Evolutionary conservation across 2,888 invertebrate species (phyloP).

Genomic region (Eupithecia dodoneata): DNA sequence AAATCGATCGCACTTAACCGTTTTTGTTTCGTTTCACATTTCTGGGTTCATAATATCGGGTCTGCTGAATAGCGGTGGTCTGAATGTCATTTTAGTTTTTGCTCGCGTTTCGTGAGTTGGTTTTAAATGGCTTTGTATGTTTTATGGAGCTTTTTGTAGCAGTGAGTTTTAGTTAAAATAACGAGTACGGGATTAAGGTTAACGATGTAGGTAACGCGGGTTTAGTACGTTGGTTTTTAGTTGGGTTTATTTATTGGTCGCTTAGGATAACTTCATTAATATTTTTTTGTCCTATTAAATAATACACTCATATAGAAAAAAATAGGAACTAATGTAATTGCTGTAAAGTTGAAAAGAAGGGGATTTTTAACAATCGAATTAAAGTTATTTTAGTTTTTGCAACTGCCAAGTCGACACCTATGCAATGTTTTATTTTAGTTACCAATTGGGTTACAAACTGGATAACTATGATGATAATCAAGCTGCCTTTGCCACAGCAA

Average conservation of each 20-base stretch:
- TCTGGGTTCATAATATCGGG: slow-evolving; percentile 5
- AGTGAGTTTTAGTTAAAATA: slow-evolving; percentile 22
- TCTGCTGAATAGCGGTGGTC: slow-evolving; percentile 38
- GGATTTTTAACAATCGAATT: no score
- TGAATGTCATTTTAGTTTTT: slow-evolving; percentile 39
- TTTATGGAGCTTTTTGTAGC: slow-evolving; percentile 27
- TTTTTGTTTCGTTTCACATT: slow-evolving; percentile 6
- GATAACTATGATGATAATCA: no score
- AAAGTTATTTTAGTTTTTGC: background rate
- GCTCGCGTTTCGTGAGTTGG: background rate
- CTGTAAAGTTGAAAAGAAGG: no score
- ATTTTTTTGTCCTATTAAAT: no score
- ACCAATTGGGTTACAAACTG: no score
- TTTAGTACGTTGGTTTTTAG: background rate
- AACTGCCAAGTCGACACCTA: no score
- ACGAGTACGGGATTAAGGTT: slow-evolving; percentile 25
- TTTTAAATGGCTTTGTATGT: slow-evolving; percentile 29
- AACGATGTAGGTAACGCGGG: slow-evolving; percentile 6
- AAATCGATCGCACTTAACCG: slow-evolving; percentile 1
- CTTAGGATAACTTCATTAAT: background rate
- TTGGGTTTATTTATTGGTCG: background rate
- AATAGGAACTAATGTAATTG: no score
- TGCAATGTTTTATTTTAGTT: background rate
- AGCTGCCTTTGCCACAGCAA: no score
- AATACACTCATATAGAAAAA: no score